phyloP scores from a whole-genome alignment of 1,140 invertebrate species.

The Chionoecetes opilio region DNA sequence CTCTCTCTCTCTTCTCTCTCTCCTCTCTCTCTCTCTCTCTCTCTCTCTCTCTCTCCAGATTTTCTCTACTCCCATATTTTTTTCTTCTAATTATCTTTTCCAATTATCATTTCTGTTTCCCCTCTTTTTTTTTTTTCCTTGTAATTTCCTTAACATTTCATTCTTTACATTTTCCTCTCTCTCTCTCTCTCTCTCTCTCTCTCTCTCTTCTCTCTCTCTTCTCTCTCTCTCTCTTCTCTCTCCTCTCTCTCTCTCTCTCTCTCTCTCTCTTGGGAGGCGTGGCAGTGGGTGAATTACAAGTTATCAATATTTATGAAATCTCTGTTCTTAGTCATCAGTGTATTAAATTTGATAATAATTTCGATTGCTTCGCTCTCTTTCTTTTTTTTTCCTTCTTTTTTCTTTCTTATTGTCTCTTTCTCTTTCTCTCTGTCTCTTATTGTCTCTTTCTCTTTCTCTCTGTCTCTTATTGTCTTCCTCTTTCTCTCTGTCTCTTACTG shows the following conservation, averaged over 20 bases:
- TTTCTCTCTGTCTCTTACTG: too few relatives aligned
- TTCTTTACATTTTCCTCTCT: neutral
- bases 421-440: too few relatives aligned
- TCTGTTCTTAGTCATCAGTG: neutral
- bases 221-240: constrained; percentile 15
- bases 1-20: constrained; percentile 1
- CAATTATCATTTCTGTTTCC: too few relatives aligned
- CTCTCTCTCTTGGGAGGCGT: neutral
- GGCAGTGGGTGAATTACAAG: neutral
- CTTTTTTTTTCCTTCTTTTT: too few relatives aligned
- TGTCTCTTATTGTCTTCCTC: too few relatives aligned
- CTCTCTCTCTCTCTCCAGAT: constrained; percentile 22
- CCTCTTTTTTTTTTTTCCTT: too few relatives aligned
- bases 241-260: constrained; percentile 14
- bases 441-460: too few relatives aligned
- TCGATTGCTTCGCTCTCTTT: neutral
- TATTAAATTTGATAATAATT: neutral
- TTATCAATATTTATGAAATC: neutral
- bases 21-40: neutral
- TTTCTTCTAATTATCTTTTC: too few relatives aligned
- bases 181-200: too few relatives aligned
- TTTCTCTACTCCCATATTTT: too few relatives aligned
- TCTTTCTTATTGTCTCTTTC: too few relatives aligned
- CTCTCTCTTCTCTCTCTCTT: neutral
- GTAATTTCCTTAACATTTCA: too few relatives aligned